Percentiles rank a stretch among this genome's conserved stretches.
phyloP scores from a whole-genome alignment of 2,113 vertebrate genomes.

The Zosterops hypoxanthus region DNA sequence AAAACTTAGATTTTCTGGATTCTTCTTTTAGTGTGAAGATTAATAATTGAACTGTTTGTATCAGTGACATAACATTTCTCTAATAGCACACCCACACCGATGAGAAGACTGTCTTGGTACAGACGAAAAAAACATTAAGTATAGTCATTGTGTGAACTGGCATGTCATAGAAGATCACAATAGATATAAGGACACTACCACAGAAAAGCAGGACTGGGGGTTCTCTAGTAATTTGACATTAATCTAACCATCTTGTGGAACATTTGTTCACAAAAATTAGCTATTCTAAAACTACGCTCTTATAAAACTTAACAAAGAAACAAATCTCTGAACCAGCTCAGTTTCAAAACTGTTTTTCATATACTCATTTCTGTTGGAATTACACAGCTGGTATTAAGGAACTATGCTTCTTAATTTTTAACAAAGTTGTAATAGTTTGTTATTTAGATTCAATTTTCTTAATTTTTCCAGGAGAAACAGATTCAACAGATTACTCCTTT shows the following conservation, averaged over 20 bases:
- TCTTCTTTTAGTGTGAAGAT: not conserved
- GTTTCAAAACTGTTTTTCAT: not conserved
- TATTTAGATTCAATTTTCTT: not conserved
- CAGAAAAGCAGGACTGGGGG: not conserved
- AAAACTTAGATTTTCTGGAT: not conserved
- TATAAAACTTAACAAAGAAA: not conserved
- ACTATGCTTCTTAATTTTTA: not conserved
- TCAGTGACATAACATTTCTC: not conserved
- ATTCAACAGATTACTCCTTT: not conserved
- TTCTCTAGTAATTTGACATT: fast-evolving
- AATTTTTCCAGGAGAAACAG: not conserved
- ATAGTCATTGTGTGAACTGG: not conserved
- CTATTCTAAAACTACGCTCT: not conserved
- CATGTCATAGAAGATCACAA: not conserved
- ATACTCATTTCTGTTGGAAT: not conserved
- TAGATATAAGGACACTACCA: not conserved
- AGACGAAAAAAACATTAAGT: not conserved
- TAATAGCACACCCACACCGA: not conserved
- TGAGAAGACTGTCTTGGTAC: not conserved
- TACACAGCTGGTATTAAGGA: not conserved
- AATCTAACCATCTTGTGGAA: not conserved
- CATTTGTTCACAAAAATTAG: not conserved
- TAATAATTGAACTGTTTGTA: not conserved
- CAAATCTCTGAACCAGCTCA: not conserved
- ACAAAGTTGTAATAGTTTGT: not conserved